phyloP scores from a whole-genome alignment of 2,113 vertebrate genomes.

The Oncorhynchus nerka region DNA sequence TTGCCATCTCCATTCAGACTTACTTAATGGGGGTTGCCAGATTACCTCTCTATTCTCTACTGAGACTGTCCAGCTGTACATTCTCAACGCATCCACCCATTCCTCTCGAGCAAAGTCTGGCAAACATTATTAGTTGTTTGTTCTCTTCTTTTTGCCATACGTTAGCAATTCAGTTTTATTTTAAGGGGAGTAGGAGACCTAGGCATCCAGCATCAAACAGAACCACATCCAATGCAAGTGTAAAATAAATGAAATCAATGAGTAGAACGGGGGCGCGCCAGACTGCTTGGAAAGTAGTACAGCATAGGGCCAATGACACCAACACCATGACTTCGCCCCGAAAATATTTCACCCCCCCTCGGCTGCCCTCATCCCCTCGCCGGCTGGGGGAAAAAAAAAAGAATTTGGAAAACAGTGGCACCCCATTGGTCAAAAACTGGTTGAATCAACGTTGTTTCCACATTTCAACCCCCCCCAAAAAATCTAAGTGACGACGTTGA shows the following conservation, averaged over 20 bases:
- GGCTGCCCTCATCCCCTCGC: constrained; percentile 6
- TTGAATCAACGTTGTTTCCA: too few species aligned
- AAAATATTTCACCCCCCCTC: constrained; percentile 62
- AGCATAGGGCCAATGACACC: constrained; percentile 65
- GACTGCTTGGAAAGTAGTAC: constrained; percentile 56
- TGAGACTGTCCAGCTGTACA: constrained; percentile 3
- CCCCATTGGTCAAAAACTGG: too few species aligned
- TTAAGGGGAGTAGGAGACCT: constrained; percentile 44
- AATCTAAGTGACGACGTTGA: too few species aligned
- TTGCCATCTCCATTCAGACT: neutral
- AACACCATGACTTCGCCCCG: constrained; percentile 66
- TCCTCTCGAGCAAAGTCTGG: constrained; percentile 35
- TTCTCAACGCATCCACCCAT: constrained; percentile 27
- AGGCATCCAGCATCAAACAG: constrained; percentile 60
- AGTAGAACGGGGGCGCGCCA: constrained; percentile 40
- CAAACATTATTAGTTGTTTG: constrained; percentile 48
- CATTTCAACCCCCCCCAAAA: too few species aligned
- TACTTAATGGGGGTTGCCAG: too few species aligned
- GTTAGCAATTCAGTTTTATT: constrained; percentile 59
- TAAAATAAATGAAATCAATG: constrained; percentile 67
- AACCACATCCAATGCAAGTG: constrained; percentile 59
- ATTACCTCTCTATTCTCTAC: neutral
- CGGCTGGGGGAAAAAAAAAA: constrained; percentile 19
- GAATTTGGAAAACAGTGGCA: constrained; percentile 26
- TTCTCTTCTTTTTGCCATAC: constrained; percentile 50